Conservation (phyloP, 2,888 invertebrate species). For the Acrobasis consociella region DNA sequence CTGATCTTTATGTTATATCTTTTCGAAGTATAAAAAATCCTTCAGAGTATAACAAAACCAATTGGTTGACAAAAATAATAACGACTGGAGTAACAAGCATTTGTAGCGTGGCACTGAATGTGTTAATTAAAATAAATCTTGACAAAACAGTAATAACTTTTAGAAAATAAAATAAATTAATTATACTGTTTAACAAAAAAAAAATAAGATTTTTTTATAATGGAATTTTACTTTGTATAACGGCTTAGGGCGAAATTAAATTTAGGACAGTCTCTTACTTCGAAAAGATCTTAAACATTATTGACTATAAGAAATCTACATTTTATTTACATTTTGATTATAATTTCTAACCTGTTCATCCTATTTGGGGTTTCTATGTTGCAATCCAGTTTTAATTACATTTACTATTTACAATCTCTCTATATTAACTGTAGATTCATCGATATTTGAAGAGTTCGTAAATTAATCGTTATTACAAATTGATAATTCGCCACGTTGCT, state of each 20-base stretch:
- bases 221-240: too few relatives aligned
- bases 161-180: too few relatives aligned
- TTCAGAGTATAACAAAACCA: background rate
- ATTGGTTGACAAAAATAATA: too few relatives aligned
- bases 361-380: conserved; percentile 33
- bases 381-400: conserved; percentile 29
- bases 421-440: background rate
- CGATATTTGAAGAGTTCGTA: conserved; percentile 1
- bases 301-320: conserved; percentile 37
- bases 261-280: conserved; percentile 19
- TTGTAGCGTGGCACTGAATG: too few relatives aligned
- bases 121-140: too few relatives aligned
- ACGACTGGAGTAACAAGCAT: too few relatives aligned
- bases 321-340: conserved; percentile 40
- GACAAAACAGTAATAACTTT: too few relatives aligned
- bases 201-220: too few relatives aligned
- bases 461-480: too few relatives aligned
- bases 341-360: conserved; percentile 38
- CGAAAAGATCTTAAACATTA: conserved; percentile 20
- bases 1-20: conserved; percentile 26
- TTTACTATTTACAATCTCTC: conserved; percentile 22
- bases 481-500: too few relatives aligned
- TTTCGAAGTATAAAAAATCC: conserved; percentile 25
- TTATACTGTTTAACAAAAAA: too few relatives aligned
- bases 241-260: background rate